Base-by-base conservation (phyloP, 2,113 vertebrate genomes). In the Riparia riparia region DNA sequence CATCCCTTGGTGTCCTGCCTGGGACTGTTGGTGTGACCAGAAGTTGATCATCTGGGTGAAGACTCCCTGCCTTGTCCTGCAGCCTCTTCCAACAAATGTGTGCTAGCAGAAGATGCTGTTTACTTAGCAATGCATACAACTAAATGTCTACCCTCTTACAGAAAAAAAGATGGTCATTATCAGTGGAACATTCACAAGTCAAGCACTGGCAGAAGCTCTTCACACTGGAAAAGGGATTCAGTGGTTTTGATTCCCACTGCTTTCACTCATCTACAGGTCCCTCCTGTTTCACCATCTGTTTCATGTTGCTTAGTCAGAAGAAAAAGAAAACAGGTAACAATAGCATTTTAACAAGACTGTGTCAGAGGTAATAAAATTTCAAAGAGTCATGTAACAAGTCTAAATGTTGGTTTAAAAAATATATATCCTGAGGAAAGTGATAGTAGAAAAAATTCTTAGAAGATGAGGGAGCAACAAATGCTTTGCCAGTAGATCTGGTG, bases 11-110 rank as follows among this genome's bases (percentile, higher is more conserved):
- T 5, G 2, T 82, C 24, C 18, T 56, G 4, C 34, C n/a, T 72
- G 58, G 58, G 18, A 56, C 1, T 1, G 28, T 25, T 7, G 7
- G 7, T 42, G 54, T 45, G 34, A 50, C 39, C 50, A 77, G 53
- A 72, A 65, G 42, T 34, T 69, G 74, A 50, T 50, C 19, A 50
- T 32, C 37, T 2, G 1, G 21, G 19, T 44, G 53, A 79, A n/a
- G 24, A 64, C 16, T 29, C 5, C 57, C 26, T 82, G 61, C 57
- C 28, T 88, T 57, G 29, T 69, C 58, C 61, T 64, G 24, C 24
- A 63, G 28, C 41, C 42, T 69, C 21, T 65, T 71, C 49, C 2
- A 6, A 25, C 83, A 82, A 61, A 41, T 0, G 0, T 2, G 8
- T 19, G 8, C 51, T 51, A 39, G 57, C 3, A 10, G 70, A 56